Percentiles rank a stretch among this genome's conserved stretches.
Evolutionary conservation across 2,888 invertebrate genomes (phyloP).

Genomic region (Digitonthophagus gazella): DNA sequence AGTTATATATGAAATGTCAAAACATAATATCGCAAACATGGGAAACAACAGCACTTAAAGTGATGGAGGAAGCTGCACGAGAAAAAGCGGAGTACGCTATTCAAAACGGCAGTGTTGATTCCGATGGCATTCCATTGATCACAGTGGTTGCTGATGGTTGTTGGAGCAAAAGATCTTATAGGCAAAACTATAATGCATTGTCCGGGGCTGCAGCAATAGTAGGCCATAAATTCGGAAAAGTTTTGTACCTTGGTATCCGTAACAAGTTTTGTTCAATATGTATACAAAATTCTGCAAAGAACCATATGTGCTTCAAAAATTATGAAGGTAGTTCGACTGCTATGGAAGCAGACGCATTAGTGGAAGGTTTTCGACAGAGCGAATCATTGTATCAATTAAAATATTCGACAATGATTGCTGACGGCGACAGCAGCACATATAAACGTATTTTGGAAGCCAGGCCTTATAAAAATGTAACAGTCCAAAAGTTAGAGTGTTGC

Average conservation of each 20-base stretch:
- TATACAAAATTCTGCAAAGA: constrained; percentile 27
- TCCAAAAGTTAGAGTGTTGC: constrained; percentile 31
- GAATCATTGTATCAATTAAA: constrained; percentile 27
- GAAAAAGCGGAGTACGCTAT: not conserved
- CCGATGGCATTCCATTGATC: not conserved
- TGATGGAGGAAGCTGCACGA: constrained; percentile 3
- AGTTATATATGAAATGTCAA: not conserved
- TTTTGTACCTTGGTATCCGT: constrained; percentile 34
- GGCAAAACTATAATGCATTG: constrained; percentile 22
- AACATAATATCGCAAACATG: not conserved
- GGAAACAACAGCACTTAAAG: not conserved
- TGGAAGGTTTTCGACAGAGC: constrained; percentile 29
- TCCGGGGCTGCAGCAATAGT: constrained; percentile 23
- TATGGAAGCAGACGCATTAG: constrained; percentile 24
- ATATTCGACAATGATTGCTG: constrained; percentile 29
- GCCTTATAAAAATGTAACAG: constrained; percentile 23
- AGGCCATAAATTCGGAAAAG: constrained; percentile 29
- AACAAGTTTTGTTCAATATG: constrained; percentile 39
- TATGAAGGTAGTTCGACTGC: constrained; percentile 34
- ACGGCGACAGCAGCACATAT: constrained; percentile 31
- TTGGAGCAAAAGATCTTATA: no score
- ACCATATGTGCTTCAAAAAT: constrained; percentile 38
- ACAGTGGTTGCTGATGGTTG: no score
- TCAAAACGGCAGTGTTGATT: not conserved
- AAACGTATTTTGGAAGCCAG: constrained; percentile 23